These are phyloP conservation scores for Thunnus maccoyii DNA, from an alignment of 2,113 vertebrate species.

Conservation along the genomic window DNA sequence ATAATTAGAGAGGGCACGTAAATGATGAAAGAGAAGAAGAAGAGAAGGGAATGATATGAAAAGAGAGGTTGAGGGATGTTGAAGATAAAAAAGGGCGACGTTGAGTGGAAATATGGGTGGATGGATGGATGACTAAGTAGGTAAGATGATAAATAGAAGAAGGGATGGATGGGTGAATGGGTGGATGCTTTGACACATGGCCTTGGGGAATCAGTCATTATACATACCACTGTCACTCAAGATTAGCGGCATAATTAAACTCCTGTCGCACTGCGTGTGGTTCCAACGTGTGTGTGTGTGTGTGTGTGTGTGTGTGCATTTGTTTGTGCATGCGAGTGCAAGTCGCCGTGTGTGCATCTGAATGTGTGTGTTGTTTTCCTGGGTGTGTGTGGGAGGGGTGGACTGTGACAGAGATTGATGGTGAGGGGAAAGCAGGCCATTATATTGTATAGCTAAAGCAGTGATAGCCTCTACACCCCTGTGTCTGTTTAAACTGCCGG, in stretches of 20 bases:
- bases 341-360: slow-evolving; percentile 10
- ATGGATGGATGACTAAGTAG: slow-evolving; percentile 61
- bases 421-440: slow-evolving; percentile 73
- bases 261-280: slow-evolving; percentile 63
- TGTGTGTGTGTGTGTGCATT: slow-evolving; percentile 13
- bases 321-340: slow-evolving; percentile 26
- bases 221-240: slow-evolving; percentile 82
- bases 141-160: slow-evolving; percentile 66
- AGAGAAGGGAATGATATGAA: not conserved
- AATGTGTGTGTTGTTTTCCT: slow-evolving; percentile 43
- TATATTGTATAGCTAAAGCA: slow-evolving; percentile 72
- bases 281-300: slow-evolving; percentile 25
- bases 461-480: slow-evolving; percentile 77
- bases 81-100: slow-evolving; percentile 6
- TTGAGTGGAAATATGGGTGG: slow-evolving; percentile 36
- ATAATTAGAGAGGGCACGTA: slow-evolving; percentile 7
- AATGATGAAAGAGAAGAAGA: slow-evolving; percentile 13
- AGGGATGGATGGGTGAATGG: slow-evolving; percentile 59
- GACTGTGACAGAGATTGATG: slow-evolving; percentile 81
- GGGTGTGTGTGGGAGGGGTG: slow-evolving; percentile 65
- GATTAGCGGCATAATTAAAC: slow-evolving; percentile 82
- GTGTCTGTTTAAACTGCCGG: slow-evolving; percentile 70
- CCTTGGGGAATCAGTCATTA: slow-evolving; percentile 77
- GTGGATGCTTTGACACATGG: slow-evolving; percentile 72
- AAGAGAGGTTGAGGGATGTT: slow-evolving; percentile 12